Percentiles rank a stretch among this genome's conserved stretches.
Evolutionary conservation across 2,113 vertebrate species (phyloP).

Genomic region (Mugil cephalus): DNA sequence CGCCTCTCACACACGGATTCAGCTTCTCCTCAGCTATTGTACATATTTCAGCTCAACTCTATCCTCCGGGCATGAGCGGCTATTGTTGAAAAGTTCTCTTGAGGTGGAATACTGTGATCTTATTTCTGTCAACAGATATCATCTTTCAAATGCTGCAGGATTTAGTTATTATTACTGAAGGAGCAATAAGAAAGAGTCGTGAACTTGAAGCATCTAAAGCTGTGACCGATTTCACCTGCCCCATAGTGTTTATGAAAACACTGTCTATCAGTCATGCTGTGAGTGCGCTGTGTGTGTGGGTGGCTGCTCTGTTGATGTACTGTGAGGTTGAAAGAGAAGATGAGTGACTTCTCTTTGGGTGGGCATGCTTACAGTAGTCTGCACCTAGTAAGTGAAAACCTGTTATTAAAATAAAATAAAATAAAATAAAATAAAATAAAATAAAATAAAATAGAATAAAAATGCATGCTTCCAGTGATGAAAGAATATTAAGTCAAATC

Average conservation of each 20-base stretch:
- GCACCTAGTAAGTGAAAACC: slow-evolving; percentile 16
- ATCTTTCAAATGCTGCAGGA: slow-evolving; percentile 20
- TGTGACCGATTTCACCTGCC: slow-evolving; percentile 20
- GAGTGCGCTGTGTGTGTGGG: slow-evolving; percentile 1
- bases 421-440: slow-evolving; percentile 32
- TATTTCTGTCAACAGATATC: slow-evolving; percentile 40
- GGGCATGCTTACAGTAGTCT: slow-evolving; percentile 10
- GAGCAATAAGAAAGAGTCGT: slow-evolving; percentile 24
- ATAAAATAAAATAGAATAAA: slow-evolving; percentile 30
- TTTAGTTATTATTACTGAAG: slow-evolving; percentile 29
- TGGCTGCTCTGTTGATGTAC: slow-evolving; percentile 1
- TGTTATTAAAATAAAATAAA: slow-evolving; percentile 25
- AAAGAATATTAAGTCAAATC: slow-evolving; percentile 11
- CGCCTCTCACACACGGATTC: neutral
- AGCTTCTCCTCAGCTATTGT: slow-evolving; percentile 2
- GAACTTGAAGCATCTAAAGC: slow-evolving; percentile 38
- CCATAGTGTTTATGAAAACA: slow-evolving; percentile 22
- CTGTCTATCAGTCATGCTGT: slow-evolving; percentile 23
- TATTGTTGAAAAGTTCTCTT: slow-evolving; percentile 23
- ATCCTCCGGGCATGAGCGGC: slow-evolving; percentile 6
- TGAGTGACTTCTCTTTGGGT: slow-evolving; percentile 19
- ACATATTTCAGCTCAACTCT: slow-evolving; percentile 11
- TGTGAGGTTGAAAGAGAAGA: slow-evolving; percentile 19
- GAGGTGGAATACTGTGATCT: slow-evolving; percentile 27
- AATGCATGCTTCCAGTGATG: neutral